These are phyloP conservation scores for Pluvialis apricaria DNA, from an alignment of 2,113 vertebrate genomes.

Conservation along the genomic window DNA sequence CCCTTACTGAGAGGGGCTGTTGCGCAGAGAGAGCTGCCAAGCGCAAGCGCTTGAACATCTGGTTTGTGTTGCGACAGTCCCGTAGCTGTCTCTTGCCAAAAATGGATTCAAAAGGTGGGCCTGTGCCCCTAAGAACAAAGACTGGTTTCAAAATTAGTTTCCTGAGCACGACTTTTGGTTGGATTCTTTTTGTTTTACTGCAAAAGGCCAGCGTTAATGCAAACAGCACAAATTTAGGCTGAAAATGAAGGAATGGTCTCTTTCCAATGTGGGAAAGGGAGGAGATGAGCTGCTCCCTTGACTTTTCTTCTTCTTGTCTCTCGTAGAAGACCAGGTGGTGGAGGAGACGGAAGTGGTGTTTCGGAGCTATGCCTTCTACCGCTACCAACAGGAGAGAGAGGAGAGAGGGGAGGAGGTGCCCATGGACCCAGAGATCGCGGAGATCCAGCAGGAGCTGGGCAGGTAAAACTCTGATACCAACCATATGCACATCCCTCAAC, in stretches of 20 bases:
- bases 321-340: conserved; percentile 72
- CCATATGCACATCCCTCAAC: rapidly evolving
- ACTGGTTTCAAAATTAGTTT: background rate
- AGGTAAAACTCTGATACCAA: conserved; percentile 30
- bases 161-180: too few species aligned
- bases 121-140: background rate
- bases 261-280: rapidly evolving
- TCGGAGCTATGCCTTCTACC: conserved; percentile 72
- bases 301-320: background rate
- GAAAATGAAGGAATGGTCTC: background rate
- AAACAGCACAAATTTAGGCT: background rate
- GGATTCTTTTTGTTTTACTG: background rate
- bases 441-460: conserved; percentile 43
- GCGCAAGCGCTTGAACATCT: background rate
- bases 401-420: conserved; percentile 53
- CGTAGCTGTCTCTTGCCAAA: background rate
- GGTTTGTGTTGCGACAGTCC: background rate
- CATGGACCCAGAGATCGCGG: conserved; percentile 70
- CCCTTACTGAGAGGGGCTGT: background rate
- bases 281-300: background rate
- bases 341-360: conserved; percentile 76
- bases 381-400: conserved; percentile 71
- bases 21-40: background rate
- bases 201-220: background rate
- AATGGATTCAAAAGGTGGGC: background rate